Base-by-base conservation (phyloP, 2,888 invertebrate species). In the Panopea generosa region DNA sequence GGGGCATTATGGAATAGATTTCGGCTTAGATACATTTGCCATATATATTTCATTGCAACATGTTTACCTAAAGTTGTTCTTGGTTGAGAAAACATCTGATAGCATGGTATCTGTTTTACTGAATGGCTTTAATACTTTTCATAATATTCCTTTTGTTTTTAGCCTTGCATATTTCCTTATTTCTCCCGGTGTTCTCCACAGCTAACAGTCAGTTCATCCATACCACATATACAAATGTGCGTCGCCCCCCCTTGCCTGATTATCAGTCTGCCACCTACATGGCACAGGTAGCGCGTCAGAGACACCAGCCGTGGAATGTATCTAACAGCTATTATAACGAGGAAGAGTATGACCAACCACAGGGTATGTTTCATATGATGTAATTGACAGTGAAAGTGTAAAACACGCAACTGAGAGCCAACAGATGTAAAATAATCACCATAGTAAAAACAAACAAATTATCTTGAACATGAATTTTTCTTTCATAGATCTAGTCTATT, bases 201-300 rank as follows among this genome's bases (percentile, higher is more conserved):
- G 89, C 87, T 66, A 84, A 85, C 83, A 86, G 86, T 82, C 84
- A 87, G 67, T 86, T 82, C 85, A 85, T 86, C 77, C 87, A 86
- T 68, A 85, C 80, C 66, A 84, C 86, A 74, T 84, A 87, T 80
- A 86, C 87, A 68, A 84, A 82, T 53, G 82, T 81, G 61, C 94
- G 96, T 91, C 96, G 96, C 89, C 96, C 96, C 67, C 96, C 96
- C 47, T 84, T 90, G 50, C 91, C 91, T 53, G 95, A 96, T 62
- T 97, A 97, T 94, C 96, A 95, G 90, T 95, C 96, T 84, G 97
- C 97, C 60, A 96, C 97, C 65, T 96, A 97, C 92, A 96, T 97
- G 95, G 96, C 96, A 24, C 87, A 89, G 62, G 70, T 87, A 38
- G 87, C 88, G 24, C 95, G 96, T 77, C 91, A 88, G 81, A 86